A percentile compares a stretch with the other conserved stretches of the same genome.
These are phyloP conservation scores for Hycleus cichorii DNA, from an alignment of 1,140 invertebrate genomes.

Conservation along the genomic window DNA sequence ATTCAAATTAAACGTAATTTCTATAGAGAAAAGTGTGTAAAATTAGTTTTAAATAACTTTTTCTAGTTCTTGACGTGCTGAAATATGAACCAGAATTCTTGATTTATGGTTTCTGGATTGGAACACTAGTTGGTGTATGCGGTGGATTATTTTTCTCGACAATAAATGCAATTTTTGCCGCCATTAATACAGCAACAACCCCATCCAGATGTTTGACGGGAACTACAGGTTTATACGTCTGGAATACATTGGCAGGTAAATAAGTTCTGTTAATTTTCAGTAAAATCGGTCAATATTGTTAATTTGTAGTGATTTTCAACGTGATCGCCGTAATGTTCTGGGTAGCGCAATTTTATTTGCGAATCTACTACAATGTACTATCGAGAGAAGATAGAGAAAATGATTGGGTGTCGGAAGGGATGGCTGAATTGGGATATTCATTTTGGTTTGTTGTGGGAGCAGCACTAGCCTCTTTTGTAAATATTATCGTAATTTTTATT, in stretches of 20 bases:
- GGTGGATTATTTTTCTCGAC: constrained; percentile 59
- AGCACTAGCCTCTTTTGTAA: constrained; percentile 61
- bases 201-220: constrained; percentile 65
- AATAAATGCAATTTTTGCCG: constrained; percentile 63
- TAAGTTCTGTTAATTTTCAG: constrained; percentile 1
- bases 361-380: constrained; percentile 69
- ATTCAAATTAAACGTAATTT: too few relatives aligned
- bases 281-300: background rate
- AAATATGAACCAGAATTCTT: constrained; percentile 57
- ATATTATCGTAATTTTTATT: constrained; percentile 66
- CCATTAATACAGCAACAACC: constrained; percentile 69
- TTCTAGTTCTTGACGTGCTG: constrained; percentile 54
- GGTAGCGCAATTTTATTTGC: constrained; percentile 65
- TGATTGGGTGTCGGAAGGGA: constrained; percentile 64
- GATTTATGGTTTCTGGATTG: constrained; percentile 64
- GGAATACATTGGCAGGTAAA: constrained; percentile 69
- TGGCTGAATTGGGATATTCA: constrained; percentile 65
- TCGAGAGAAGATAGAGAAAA: constrained; percentile 64
- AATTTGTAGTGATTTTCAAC: constrained; percentile 50
- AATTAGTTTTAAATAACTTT: background rate
- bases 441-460: constrained; percentile 76
- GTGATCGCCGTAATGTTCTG: constrained; percentile 65
- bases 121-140: constrained; percentile 57
- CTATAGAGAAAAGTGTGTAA: background rate
- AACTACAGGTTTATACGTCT: constrained; percentile 69